phyloP scores from a whole-genome alignment of 1,140 invertebrate genomes.

The Drosophila albomicans region DNA sequence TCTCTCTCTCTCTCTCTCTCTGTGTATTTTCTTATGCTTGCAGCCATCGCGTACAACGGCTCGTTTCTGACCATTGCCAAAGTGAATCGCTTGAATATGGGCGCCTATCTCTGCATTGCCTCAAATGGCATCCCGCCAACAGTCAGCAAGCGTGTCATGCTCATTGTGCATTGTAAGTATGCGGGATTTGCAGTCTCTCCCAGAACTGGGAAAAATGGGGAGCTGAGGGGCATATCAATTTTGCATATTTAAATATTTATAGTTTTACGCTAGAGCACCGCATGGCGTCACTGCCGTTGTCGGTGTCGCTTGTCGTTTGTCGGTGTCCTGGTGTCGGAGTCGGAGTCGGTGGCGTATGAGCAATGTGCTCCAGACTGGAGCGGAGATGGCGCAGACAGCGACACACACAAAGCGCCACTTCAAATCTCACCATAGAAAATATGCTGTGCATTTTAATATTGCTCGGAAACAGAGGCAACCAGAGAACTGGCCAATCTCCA shows the following conservation, averaged over 20 bases:
- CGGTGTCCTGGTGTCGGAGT: background rate
- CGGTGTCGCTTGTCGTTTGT: background rate
- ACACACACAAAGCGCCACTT: conserved; percentile 71
- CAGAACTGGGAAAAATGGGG: background rate
- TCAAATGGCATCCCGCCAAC: conserved; percentile 94
- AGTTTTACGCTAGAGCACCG: conserved; percentile 71
- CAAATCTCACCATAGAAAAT: conserved; percentile 75
- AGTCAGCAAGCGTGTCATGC: conserved; percentile 94
- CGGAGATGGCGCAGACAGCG: conserved; percentile 50
- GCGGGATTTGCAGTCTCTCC: conserved; percentile 7
- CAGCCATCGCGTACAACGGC: conserved; percentile 89
- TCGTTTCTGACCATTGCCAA: conserved; percentile 91
- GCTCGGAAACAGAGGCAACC: conserved; percentile 23
- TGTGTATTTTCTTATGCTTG: conserved; percentile 20
- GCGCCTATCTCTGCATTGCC: conserved; percentile 95
- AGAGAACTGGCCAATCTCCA: background rate
- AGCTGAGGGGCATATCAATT: conserved; percentile 66
- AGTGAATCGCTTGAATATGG: conserved; percentile 95
- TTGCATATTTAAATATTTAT: conserved; percentile 83
- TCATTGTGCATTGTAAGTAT: conserved; percentile 94
- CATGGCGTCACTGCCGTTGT: conserved; percentile 48
- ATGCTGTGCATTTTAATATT: conserved; percentile 80
- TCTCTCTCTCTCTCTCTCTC: conserved; percentile 13
- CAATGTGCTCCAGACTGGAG: conserved; percentile 51
- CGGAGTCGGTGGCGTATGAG: conserved; percentile 38